A percentile compares a stretch with the other conserved stretches of the same genome.
Conservation (phyloP, 2,888 invertebrate genomes). For the Oxyteleia sp. region DNA sequence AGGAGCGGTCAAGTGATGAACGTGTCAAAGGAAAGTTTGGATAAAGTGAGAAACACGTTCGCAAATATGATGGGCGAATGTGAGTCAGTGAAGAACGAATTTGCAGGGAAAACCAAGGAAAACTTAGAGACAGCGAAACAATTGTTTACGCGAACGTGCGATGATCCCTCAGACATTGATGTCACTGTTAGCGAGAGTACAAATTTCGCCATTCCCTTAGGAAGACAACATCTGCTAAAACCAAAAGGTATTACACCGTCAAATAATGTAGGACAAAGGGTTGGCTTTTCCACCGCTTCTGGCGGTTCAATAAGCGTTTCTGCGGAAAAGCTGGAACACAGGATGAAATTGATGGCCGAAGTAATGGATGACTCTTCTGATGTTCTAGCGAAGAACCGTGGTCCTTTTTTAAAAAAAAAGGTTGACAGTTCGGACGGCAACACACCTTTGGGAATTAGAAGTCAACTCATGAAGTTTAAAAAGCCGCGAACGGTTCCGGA, state of each 20-base stretch:
- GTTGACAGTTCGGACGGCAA: slow-evolving; percentile 76
- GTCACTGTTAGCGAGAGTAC: too few relatives aligned
- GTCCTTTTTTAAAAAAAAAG: slow-evolving; percentile 60
- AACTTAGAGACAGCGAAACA: slow-evolving; percentile 83
- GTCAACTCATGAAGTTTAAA: slow-evolving; percentile 74
- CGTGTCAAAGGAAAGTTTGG: slow-evolving; percentile 82
- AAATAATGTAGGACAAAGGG: background rate
- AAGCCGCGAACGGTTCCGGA: slow-evolving; percentile 78
- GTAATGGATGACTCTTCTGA: slow-evolving; percentile 2
- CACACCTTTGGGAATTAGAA: slow-evolving; percentile 72
- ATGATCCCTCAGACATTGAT: background rate
- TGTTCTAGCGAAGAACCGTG: background rate
- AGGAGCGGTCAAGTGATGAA: slow-evolving; percentile 74
- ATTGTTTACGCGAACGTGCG: background rate
- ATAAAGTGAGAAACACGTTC: slow-evolving; percentile 80
- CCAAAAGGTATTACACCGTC: background rate
- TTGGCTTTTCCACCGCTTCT: slow-evolving; percentile 84
- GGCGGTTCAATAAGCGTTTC: slow-evolving; percentile 78
- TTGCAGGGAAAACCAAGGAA: slow-evolving; percentile 75
- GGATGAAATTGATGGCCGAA: slow-evolving; percentile 37
- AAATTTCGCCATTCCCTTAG: background rate
- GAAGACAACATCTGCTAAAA: background rate
- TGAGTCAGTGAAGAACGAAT: background rate
- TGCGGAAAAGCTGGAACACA: slow-evolving; percentile 72
- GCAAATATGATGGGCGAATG: background rate